These are phyloP conservation scores for Gymnosoma rotundatum DNA, from an alignment of 2,888 invertebrate genomes.

Conservation along the genomic window DNA sequence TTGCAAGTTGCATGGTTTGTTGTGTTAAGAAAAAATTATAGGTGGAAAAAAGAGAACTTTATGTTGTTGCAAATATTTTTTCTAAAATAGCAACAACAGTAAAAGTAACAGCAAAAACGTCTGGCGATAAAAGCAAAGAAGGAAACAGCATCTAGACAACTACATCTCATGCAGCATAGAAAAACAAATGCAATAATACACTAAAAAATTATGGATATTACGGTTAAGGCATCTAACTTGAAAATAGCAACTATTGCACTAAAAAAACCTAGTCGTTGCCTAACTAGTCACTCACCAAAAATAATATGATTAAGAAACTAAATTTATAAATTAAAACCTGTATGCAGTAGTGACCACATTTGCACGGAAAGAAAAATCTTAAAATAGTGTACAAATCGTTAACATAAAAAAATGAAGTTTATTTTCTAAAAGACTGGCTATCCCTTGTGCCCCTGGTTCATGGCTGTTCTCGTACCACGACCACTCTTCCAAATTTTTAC, in stretches of 20 bases:
- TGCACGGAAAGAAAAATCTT: conserved; percentile 41
- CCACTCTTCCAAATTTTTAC: no score
- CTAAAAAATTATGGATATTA: conserved; percentile 12
- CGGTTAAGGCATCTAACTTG: conserved; percentile 35
- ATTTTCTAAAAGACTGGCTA: no score
- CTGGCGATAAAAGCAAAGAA: conserved; percentile 70
- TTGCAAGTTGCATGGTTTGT: conserved; percentile 4
- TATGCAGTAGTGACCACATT: conserved; percentile 43
- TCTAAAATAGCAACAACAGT: conserved; percentile 23
- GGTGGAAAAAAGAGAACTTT: conserved; percentile 56
- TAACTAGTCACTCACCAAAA: conserved; percentile 61
- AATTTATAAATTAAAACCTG: conserved; percentile 37
- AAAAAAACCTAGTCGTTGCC: conserved; percentile 31
- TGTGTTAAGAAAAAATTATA: conserved; percentile 13
- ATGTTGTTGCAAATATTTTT: conserved; percentile 46
- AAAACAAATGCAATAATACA: background rate
- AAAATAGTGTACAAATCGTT: background rate
- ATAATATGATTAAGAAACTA: conserved; percentile 27
- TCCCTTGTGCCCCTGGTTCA: no score
- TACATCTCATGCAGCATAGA: conserved; percentile 45
- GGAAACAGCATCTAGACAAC: conserved; percentile 68
- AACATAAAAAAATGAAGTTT: no score
- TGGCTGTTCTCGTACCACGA: no score
- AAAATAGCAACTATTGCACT: conserved; percentile 9
- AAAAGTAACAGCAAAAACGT: conserved; percentile 7